phyloP scores from a whole-genome alignment of 2,113 vertebrate genomes.

The Choloepus hoffmanni region DNA sequence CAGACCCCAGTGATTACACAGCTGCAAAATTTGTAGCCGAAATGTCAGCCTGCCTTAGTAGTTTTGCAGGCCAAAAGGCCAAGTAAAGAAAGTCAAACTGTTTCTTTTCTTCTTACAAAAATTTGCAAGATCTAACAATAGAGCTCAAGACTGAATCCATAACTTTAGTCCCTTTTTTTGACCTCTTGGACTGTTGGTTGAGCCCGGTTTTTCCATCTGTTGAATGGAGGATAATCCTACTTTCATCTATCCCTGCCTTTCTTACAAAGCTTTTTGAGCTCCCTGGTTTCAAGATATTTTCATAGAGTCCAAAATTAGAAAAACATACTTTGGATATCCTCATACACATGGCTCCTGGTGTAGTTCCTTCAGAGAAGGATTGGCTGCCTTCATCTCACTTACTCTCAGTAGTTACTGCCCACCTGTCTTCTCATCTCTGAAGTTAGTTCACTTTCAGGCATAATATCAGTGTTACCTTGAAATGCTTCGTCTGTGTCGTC shows the following conservation, averaged over 20 bases:
- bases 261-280: neutral
- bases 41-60: slow-evolving; percentile 70
- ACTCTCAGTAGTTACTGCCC: neutral
- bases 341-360: too few species aligned
- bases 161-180: neutral
- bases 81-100: slow-evolving; percentile 56
- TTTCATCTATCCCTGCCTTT: slow-evolving; percentile 30
- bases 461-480: neutral
- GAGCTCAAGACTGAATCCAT: neutral
- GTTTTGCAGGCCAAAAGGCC: slow-evolving; percentile 71
- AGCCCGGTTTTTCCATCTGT: neutral
- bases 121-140: slow-evolving; percentile 35
- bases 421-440: neutral
- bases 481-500: neutral
- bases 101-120: slow-evolving; percentile 45
- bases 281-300: slow-evolving; percentile 41
- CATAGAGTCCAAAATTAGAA: neutral
- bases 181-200: neutral
- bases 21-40: slow-evolving; percentile 67
- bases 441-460: neutral
- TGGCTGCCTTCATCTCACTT: neutral
- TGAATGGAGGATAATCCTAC: neutral
- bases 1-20: slow-evolving; percentile 77
- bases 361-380: neutral
- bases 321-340: neutral